Percentiles rank a stretch among this genome's conserved stretches.
phyloP scores from a whole-genome alignment of 2,888 invertebrate genomes.

The Sialis fuliginosa region DNA sequence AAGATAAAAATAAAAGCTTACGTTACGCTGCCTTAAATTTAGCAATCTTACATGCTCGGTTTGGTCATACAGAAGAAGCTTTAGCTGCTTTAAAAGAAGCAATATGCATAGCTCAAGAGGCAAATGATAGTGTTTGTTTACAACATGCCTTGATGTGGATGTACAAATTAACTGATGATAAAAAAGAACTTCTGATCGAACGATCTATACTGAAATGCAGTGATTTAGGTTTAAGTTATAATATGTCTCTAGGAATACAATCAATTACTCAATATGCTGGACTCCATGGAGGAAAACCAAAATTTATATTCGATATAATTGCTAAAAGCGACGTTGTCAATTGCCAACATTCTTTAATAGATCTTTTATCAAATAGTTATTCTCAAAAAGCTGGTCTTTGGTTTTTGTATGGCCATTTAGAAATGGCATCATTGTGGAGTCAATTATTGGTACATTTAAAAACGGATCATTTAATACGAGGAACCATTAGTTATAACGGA shows the following conservation, averaged over 20 bases:
- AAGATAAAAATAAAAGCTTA: slow-evolving; percentile 44
- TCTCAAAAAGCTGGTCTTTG: slow-evolving; percentile 73
- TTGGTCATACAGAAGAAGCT: slow-evolving; percentile 66
- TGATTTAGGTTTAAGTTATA: slow-evolving; percentile 48
- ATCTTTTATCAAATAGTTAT: slow-evolving; percentile 62
- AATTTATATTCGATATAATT: slow-evolving; percentile 49
- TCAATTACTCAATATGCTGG: slow-evolving; percentile 63
- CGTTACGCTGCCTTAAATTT: slow-evolving; percentile 83
- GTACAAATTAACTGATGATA: slow-evolving; percentile 35
- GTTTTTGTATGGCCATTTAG: slow-evolving; percentile 75
- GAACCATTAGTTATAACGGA: slow-evolving; percentile 30
- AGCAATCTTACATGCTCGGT: slow-evolving; percentile 73
- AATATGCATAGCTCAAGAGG: slow-evolving; percentile 72
- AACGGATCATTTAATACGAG: slow-evolving; percentile 34
- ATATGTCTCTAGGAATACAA: slow-evolving; percentile 55
- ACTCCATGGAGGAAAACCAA: slow-evolving; percentile 44
- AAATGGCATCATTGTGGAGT: slow-evolving; percentile 64
- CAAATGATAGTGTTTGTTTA: slow-evolving; percentile 68
- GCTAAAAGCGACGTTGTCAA: slow-evolving; percentile 74
- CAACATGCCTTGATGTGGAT: slow-evolving; percentile 77
- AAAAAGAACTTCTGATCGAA: slow-evolving; percentile 42
- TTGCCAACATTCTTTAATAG: slow-evolving; percentile 66
- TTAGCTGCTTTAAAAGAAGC: slow-evolving; percentile 71
- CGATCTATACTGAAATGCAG: slow-evolving; percentile 49
- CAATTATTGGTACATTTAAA: slow-evolving; percentile 64